Base-by-base conservation (phyloP, 2,797 vertebrate species). In the Channallabes apus region DNA sequence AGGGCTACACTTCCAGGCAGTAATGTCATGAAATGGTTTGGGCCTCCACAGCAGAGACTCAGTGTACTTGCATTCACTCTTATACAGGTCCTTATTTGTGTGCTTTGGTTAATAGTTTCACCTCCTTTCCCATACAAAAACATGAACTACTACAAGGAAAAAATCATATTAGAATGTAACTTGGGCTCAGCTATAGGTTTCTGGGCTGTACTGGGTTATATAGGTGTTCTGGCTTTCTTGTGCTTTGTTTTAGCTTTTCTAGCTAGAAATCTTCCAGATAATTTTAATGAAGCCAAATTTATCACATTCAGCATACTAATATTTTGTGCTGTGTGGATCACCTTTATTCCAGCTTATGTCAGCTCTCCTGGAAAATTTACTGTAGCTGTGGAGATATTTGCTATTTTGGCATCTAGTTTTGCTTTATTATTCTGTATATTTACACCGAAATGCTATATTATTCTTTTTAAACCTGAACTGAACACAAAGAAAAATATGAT, bases 401-500 rank as follows among this genome's bases (percentile, higher is more conserved):
- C 90, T 0, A 90, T 90, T 87, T 78, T 90, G 18, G 76, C 90
- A 0, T 92, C 90, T 1, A 91, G 89, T 82, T 91, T 89, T 89
- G 91, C 88, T 22, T 84, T 92, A 58, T 78, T 91, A 11, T 73
- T 91, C 18, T 91, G 89, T 80, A 89, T 91, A 83, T 90, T 92
- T 87, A 46, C 41, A 46, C 41, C 41, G 9, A 46, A 46, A 46
- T 46, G 90, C 75, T 89, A 89, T 54, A 90, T 90, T 11, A 90
- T 91, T 54, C 27, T 92, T 68, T 82, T 46, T 46, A 46, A 46
- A 46, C 41, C 89, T 73, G 83, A 91, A 88, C 56, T 90, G 38
- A 92, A 91, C 64, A 92, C 89, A 83, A 92, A 89, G 86, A 89
- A 91, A 87, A 79, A 88, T 72, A 1, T 92, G n/a, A 92, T 91